Percentiles rank a stretch among this genome's conserved stretches.
phyloP scores from a whole-genome alignment of 2,797 vertebrate species.

The Micropoecilia bifurca region DNA sequence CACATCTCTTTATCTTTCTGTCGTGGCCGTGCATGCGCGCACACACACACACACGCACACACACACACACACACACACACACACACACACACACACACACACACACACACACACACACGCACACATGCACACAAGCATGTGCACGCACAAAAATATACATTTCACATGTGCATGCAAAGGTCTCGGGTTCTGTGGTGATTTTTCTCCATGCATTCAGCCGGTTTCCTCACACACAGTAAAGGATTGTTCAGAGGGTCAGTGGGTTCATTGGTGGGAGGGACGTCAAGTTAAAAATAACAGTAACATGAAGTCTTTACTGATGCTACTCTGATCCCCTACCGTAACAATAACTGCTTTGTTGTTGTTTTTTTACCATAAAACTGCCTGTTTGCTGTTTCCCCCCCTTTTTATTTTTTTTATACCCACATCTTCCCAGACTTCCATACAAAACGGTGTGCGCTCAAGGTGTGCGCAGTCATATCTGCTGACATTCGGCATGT shows the following conservation, averaged over 20 bases:
- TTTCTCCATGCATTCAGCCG: constrained; percentile 9
- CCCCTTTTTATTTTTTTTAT: not conserved
- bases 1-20: constrained; percentile 16
- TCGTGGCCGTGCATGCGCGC: not conserved
- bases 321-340: not conserved
- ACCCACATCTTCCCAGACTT: constrained; percentile 29
- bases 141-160: not conserved
- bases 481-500: constrained; percentile 81
- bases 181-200: constrained; percentile 28
- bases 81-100: too few relatives aligned
- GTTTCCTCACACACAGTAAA: constrained; percentile 51
- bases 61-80: not conserved
- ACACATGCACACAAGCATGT: too few relatives aligned
- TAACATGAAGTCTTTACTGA: constrained; percentile 12
- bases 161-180: constrained; percentile 13
- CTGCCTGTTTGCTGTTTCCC: constrained; percentile 3
- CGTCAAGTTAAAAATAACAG: constrained; percentile 42
- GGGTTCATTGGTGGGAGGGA: constrained; percentile 70
- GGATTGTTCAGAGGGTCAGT: constrained; percentile 69
- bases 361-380: not conserved
- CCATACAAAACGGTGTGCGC: constrained; percentile 31
- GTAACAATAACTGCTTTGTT: not conserved
- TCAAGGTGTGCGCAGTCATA: constrained; percentile 72
- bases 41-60: not conserved
- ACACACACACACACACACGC: not conserved